Evolutionary conservation across 2,113 vertebrate genomes (phyloP).

Genomic region (Poeciliopsis prolifica): DNA sequence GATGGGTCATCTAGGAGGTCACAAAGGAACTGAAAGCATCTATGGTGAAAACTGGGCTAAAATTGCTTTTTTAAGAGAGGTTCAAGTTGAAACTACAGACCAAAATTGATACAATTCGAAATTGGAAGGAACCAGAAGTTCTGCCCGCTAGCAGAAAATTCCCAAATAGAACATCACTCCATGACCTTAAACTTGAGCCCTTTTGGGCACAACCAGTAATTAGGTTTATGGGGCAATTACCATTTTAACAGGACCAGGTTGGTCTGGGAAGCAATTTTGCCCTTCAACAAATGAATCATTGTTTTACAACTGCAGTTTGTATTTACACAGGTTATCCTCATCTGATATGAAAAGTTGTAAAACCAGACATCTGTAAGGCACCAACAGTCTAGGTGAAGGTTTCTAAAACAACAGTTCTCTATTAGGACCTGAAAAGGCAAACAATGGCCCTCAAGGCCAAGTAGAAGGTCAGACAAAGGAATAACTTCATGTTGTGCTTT

Average conservation of each 20-base stretch:
- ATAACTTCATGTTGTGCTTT: conserved; percentile 53
- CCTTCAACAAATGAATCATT: background rate
- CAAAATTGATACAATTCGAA: too few species aligned
- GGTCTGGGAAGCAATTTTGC: background rate
- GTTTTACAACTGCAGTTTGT: background rate
- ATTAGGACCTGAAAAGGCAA: conserved; percentile 40
- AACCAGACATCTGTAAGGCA: background rate
- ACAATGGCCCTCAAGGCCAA: conserved; percentile 63
- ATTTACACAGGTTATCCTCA: background rate
- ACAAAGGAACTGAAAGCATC: too few species aligned
- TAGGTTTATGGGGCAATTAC: background rate
- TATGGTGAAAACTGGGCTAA: too few species aligned
- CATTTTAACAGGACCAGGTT: background rate
- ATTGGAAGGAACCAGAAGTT: too few species aligned
- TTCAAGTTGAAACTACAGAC: too few species aligned
- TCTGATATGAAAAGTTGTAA: background rate
- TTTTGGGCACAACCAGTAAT: background rate
- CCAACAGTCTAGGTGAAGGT: too few species aligned
- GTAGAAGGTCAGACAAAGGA: conserved; percentile 34
- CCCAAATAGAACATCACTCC: too few species aligned
- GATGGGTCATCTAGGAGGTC: too few species aligned
- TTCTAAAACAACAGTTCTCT: conserved; percentile 32
- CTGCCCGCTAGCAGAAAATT: too few species aligned
- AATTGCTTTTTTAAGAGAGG: too few species aligned
- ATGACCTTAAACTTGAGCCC: too few species aligned